Conservation (phyloP, 1,140 invertebrate species). For the Archegozetes longisetosus region DNA sequence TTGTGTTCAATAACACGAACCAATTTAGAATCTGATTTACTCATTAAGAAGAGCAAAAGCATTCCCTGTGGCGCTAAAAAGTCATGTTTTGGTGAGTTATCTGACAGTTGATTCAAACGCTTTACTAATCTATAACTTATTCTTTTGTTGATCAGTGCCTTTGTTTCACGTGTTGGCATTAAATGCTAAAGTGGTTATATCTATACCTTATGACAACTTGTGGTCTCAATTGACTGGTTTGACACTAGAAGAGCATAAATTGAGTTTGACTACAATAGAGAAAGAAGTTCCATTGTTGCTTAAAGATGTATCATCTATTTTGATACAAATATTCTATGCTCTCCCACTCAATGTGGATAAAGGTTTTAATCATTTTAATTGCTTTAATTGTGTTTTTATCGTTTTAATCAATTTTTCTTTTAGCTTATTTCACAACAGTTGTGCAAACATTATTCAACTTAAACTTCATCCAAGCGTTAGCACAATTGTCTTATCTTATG, state of each 20-base stretch:
- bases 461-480: conserved; percentile 67
- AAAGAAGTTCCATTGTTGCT: conserved; percentile 64
- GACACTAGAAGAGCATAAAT: conserved; percentile 15
- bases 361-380: conserved; percentile 38
- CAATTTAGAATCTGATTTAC: conserved; percentile 77
- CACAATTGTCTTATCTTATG: conserved; percentile 49
- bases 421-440: conserved; percentile 69
- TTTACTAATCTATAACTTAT: not conserved
- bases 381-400: not conserved
- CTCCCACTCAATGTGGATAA: conserved; percentile 67
- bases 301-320: conserved; percentile 59
- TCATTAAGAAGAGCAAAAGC: conserved; percentile 67
- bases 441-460: conserved; percentile 73
- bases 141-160: conserved; percentile 41
- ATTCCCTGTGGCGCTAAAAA: conserved; percentile 40
- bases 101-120: not conserved
- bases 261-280: conserved; percentile 27
- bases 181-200: conserved; percentile 47
- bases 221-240: conserved; percentile 32
- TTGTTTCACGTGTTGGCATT: conserved; percentile 69
- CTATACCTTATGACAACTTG: conserved; percentile 30
- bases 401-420: conserved; percentile 18
- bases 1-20: conserved; percentile 73
- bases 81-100: conserved; percentile 59
- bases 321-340: conserved; percentile 69